Conservation (phyloP, 1,140 invertebrate species). For the Atopsyche davidsoni region DNA sequence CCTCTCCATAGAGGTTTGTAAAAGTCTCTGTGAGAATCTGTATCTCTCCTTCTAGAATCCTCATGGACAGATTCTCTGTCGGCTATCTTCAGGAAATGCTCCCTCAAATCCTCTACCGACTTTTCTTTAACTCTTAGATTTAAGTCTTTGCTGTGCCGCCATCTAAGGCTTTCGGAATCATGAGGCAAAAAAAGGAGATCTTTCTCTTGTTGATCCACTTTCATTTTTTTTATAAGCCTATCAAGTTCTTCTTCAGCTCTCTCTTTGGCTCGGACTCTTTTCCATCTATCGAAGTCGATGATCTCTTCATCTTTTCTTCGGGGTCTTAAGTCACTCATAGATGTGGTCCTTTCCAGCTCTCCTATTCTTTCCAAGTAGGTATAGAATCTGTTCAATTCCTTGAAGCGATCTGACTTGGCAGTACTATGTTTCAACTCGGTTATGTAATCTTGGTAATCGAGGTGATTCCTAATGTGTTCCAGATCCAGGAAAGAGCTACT, state of each 20-base stretch:
- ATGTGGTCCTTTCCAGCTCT: constrained; percentile 71
- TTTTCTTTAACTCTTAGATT: constrained; percentile 76
- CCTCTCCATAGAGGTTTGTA: constrained; percentile 81
- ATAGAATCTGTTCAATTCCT: constrained; percentile 81
- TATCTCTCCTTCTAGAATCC: constrained; percentile 44
- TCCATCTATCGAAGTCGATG: constrained; percentile 83
- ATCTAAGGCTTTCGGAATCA: constrained; percentile 63
- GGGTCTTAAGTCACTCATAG: constrained; percentile 60
- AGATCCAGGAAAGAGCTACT: constrained; percentile 45
- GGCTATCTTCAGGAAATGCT: constrained; percentile 59
- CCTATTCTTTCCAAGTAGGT: constrained; percentile 77
- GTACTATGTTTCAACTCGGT: constrained; percentile 65
- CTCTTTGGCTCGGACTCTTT: constrained; percentile 69
- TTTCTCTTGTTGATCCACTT: constrained; percentile 71
- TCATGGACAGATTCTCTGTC: constrained; percentile 44
- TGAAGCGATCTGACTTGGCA: constrained; percentile 72
- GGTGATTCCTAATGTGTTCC: constrained; percentile 43
- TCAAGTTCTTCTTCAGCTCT: constrained; percentile 77
- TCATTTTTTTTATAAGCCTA: constrained; percentile 69
- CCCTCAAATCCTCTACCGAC: constrained; percentile 77
- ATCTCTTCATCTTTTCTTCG: constrained; percentile 68
- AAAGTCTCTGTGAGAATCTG: constrained; percentile 53
- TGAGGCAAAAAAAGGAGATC: constrained; percentile 75
- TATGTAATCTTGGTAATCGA: constrained; percentile 65
- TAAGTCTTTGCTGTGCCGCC: constrained; percentile 66